Conservation (phyloP, 2,888 invertebrate genomes). For the Emmelina monodactyla region DNA sequence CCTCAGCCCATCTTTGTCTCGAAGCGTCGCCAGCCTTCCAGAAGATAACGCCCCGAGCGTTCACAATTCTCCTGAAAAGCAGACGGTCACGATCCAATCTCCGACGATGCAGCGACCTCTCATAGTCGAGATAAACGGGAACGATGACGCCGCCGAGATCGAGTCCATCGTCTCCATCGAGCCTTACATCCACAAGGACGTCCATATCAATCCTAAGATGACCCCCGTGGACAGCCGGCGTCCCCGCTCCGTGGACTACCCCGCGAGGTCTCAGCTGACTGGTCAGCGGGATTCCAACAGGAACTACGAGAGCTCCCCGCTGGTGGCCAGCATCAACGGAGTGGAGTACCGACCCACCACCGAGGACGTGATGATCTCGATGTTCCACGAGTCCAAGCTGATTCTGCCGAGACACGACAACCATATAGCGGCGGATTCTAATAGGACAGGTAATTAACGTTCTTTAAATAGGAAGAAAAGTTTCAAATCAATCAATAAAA, state of each 20-base stretch:
- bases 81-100: slow-evolving; percentile 33
- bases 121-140: slow-evolving; percentile 46
- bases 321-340: slow-evolving; percentile 56
- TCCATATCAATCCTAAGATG: slow-evolving; percentile 64
- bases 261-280: slow-evolving; percentile 22
- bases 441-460: slow-evolving; percentile 35
- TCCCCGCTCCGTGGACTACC: slow-evolving; percentile 50
- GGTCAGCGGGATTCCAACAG: slow-evolving; percentile 31
- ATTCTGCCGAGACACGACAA: slow-evolving; percentile 46
- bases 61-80: background rate
- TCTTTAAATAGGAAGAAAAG: too few relatives aligned
- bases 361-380: slow-evolving; percentile 52
- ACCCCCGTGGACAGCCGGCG: slow-evolving; percentile 50
- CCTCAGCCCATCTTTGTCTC: slow-evolving; percentile 33
- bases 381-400: slow-evolving; percentile 56
- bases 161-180: slow-evolving; percentile 35
- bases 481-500: too few relatives aligned
- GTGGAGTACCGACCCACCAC: slow-evolving; percentile 57
- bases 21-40: slow-evolving; percentile 43
- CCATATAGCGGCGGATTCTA: slow-evolving; percentile 46
- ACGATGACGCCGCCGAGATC: slow-evolving; percentile 29
- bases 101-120: slow-evolving; percentile 49
- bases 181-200: slow-evolving; percentile 58
- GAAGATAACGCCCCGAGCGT: slow-evolving; percentile 27
- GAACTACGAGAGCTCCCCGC: slow-evolving; percentile 47